A percentile compares a stretch with the other conserved stretches of the same genome.
Conservation (phyloP, 2,797 vertebrate species). For the Sebastes steindachneri region DNA sequence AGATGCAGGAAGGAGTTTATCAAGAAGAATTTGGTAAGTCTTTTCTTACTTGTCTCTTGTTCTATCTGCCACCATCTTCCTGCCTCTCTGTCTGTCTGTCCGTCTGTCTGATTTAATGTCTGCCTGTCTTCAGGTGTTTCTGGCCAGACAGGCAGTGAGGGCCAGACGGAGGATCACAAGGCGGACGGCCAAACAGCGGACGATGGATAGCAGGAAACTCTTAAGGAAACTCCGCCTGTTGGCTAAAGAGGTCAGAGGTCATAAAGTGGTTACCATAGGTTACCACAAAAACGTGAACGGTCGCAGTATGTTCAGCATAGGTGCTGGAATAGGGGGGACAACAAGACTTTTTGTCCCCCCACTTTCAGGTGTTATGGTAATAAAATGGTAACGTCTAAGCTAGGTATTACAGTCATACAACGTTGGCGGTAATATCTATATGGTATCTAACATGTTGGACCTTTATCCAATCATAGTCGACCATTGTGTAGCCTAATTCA, state of each 20-base stretch:
- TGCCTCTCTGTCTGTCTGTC: not conserved
- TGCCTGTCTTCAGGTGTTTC: slow-evolving; percentile 76
- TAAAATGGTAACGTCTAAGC: no score
- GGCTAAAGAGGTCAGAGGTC: slow-evolving; percentile 87
- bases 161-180: slow-evolving; percentile 78
- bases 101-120: not conserved
- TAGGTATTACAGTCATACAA: no score
- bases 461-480: no score
- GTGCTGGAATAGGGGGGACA: no score
- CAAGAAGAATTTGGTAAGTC: slow-evolving; percentile 87
- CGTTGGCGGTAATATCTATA: no score
- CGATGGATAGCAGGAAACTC: slow-evolving; percentile 83
- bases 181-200: slow-evolving; percentile 81
- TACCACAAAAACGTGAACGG: not conserved
- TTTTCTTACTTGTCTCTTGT: not conserved
- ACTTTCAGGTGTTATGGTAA: no score
- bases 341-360: no score
- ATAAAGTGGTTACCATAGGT: not conserved
- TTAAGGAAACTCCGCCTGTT: slow-evolving; percentile 85
- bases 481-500: no score
- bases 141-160: slow-evolving; percentile 86
- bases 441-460: no score
- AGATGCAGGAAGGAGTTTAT: slow-evolving; percentile 85
- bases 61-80: not conserved
- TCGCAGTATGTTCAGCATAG: not conserved